Percentiles rank a stretch among this genome's conserved stretches.
Evolutionary conservation across 2,888 invertebrate genomes (phyloP).

Genomic region (Tachina lurida): DNA sequence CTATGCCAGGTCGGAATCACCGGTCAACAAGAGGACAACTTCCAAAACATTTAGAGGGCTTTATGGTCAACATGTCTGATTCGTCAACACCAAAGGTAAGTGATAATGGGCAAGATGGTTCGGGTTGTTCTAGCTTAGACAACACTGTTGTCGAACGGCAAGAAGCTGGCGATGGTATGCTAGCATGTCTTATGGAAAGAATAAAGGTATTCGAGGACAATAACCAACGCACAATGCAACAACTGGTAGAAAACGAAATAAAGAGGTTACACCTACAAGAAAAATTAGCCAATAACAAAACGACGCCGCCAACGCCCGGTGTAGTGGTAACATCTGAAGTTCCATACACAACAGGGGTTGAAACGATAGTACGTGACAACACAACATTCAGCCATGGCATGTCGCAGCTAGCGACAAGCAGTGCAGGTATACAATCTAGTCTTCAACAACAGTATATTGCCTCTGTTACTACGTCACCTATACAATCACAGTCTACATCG

Average conservation of each 20-base stretch:
- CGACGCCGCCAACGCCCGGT: neutral
- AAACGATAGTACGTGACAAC: neutral
- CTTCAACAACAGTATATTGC: too few species aligned
- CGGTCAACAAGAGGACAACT: neutral
- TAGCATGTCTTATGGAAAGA: neutral
- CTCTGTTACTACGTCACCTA: too few species aligned
- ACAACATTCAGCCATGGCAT: neutral
- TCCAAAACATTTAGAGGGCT: neutral
- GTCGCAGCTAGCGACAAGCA: too few species aligned
- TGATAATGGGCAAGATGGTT: neutral
- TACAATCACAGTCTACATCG: neutral
- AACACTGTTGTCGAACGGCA: neutral
- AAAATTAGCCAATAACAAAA: neutral
- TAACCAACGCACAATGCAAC: neutral
- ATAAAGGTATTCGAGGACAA: neutral
- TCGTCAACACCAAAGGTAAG: neutral
- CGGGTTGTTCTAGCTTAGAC: neutral
- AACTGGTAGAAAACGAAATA: neutral
- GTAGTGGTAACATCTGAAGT: neutral
- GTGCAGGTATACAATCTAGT: too few species aligned
- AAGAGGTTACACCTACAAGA: neutral
- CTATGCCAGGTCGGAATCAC: neutral
- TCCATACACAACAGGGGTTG: neutral
- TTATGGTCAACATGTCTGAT: neutral
- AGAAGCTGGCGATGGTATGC: neutral